Base-by-base conservation (phyloP, 1,140 invertebrate genomes). In the Anastrepha ludens region DNA sequence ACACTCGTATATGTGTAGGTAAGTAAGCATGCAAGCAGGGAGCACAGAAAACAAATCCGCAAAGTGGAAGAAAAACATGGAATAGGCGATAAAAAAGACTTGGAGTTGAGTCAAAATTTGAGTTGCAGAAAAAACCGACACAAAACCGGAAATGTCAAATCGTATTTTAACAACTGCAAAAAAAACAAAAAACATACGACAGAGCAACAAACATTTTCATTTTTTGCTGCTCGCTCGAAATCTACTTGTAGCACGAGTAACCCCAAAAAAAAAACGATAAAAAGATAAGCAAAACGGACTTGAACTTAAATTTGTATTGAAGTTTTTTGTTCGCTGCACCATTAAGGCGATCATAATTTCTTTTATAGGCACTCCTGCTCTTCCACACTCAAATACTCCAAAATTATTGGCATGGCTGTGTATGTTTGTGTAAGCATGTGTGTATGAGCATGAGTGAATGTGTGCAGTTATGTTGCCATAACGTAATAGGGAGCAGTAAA, bases 111-210 rank as follows among this genome's bases (percentile, higher is more conserved):
- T 39, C 39, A 47, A 55, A 55, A 81, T 13, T 81, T 81, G 15
- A 13, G 8, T 20, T 81, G 74, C 17, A 81, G 9, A 62, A 62
- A 81, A 81, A 55, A 44, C 29, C 70, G 9, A 3, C 74, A 55
- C 6, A 50, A 13, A 81, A 81, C 74, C 44, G 47, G 47, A 81
- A 81, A 20, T 81, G 41, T 81, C 44, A 81, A 81, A 81, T 81
- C 74, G 74, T 81, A 81, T 81, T 81, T 81, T 81, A 55, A 81
- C 74, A 81, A 81, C 74, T 74, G 41, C 8, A 47, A 39, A 41
- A 29, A n/a, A 74, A 47, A 74, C 0, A 29, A 29, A 29, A 29
- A 29, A 29, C 0, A 29, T 29, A 44, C 39, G 70, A 44, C 11
- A 74, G 41, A 41, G 41, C 70, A 74, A 74, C 39, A 74, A 74